Percentiles rank a stretch among this genome's conserved stretches.
Evolutionary conservation across 2,888 invertebrate species (phyloP).

Genomic region (Agrotis clavis): DNA sequence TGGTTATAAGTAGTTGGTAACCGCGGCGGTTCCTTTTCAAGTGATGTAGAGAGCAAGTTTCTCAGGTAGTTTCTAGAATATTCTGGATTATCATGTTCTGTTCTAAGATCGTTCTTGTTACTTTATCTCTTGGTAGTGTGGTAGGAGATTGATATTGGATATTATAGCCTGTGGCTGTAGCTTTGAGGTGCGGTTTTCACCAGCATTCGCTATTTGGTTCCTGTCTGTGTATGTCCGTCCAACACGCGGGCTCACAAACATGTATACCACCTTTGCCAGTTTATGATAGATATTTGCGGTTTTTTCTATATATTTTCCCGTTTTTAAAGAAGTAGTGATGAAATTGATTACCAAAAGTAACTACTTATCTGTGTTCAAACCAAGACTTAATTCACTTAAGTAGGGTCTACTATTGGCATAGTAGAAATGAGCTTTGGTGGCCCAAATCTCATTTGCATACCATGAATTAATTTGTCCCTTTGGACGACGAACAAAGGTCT

Average conservation of each 20-base stretch:
- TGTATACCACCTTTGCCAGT: no score
- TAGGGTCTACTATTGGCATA: no score
- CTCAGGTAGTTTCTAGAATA: conserved; percentile 42
- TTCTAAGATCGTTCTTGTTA: conserved; percentile 17
- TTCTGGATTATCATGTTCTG: conserved; percentile 38
- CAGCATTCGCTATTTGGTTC: background rate
- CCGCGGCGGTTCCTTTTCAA: conserved; percentile 37
- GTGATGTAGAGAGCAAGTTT: conserved; percentile 44
- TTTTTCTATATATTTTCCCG: no score
- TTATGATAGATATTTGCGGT: no score
- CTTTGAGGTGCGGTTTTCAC: background rate
- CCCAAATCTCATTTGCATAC: no score
- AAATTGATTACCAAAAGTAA: no score
- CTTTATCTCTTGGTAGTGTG: background rate
- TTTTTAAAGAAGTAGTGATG: no score
- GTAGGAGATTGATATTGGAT: background rate
- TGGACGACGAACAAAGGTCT: background rate
- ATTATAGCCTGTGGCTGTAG: background rate
- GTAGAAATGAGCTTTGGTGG: no score
- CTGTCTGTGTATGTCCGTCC: no score
- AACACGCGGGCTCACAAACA: no score
- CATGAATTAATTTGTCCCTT: background rate
- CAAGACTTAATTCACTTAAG: no score
- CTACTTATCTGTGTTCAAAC: no score
- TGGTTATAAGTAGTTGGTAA: conserved; percentile 48